These are phyloP conservation scores for Drosophila paulistorum DNA, from an alignment of 1,140 invertebrate genomes.

Conservation along the genomic window DNA sequence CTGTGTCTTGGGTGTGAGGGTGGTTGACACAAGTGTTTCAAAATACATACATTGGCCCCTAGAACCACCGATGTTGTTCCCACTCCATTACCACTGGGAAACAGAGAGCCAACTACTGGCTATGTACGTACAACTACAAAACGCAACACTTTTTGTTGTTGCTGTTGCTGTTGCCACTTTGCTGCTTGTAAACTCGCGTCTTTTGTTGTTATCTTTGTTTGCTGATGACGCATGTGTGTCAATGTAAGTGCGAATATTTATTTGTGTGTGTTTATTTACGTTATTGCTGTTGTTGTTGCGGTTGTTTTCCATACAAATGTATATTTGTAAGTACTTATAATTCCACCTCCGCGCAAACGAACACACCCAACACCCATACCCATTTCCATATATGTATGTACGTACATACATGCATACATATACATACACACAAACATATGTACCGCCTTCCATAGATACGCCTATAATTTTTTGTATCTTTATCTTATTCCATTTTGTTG, in stretches of 20 bases:
- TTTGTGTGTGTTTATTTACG: background rate
- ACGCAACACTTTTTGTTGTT: constrained; percentile 35
- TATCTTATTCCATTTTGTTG: constrained; percentile 15
- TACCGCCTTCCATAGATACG: background rate
- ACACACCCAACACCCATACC: background rate
- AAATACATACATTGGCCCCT: constrained; percentile 64
- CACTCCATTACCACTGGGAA: background rate
- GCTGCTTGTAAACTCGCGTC: constrained; percentile 61
- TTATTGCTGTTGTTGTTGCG: constrained; percentile 17
- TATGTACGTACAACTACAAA: constrained; percentile 36
- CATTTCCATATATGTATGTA: background rate
- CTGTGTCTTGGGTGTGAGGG: constrained; percentile 5
- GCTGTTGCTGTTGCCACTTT: constrained; percentile 39
- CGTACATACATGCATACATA: background rate
- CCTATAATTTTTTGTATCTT: constrained; percentile 12
- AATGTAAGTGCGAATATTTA: background rate
- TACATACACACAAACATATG: background rate
- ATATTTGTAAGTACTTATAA: constrained; percentile 29
- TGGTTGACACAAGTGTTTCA: constrained; percentile 79
- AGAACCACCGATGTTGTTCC: background rate
- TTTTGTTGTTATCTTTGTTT: constrained; percentile 58
- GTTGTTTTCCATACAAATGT: constrained; percentile 2
- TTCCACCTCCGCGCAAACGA: constrained; percentile 16
- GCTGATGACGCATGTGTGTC: constrained; percentile 22
- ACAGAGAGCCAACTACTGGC: constrained; percentile 1